Base-by-base conservation (phyloP, 2,888 invertebrate species). In the Hemaris fuciformis region DNA sequence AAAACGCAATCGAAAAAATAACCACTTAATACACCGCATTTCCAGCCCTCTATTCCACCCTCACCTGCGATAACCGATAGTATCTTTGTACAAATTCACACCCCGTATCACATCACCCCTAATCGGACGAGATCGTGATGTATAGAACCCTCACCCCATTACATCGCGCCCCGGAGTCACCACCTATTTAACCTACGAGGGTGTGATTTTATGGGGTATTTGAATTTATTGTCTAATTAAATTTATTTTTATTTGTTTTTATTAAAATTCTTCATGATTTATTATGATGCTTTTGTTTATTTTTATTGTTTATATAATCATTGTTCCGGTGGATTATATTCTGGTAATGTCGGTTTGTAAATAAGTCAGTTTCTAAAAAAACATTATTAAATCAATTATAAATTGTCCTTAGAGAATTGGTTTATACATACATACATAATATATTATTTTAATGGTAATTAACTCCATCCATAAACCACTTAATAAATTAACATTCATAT, bases 151-250 rank as follows among this genome's bases (percentile, higher is more conserved):
- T 74, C 62, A 62, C 62, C 66, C 64, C 68, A 72, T 73, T 69
- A 71, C 57, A 63, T 67, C 66, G 69, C 69, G 59, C 45, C 59
- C 61, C 45, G 46, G 60, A 61, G 53, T 66, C 62, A 63, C 66
- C 72, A 75, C 77, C 68, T 71, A 71, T 75, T 76, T 71, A 76
- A 69, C 57, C 60, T 48, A 38, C 64, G 61, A 60, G 65, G 71
- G 68, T 59, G 66, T 59, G 38, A 57, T 45, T 61, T 46, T 45
- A 61, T 57, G 25, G 68, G 56, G 53, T 65, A 59, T 64, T 68
- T 72, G 67, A 69, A 66, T 74, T 71, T 72, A 64, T 68, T 67
- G 71, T 64, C 48, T 6, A 22, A 57, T 38, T 57, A 57, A 31
- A 53, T 53, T 18, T 53, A 15, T 53, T 18, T 31, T 31, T 48